Conservation (phyloP, 2,888 invertebrate genomes). For the Synanthedon formicaeformis region DNA sequence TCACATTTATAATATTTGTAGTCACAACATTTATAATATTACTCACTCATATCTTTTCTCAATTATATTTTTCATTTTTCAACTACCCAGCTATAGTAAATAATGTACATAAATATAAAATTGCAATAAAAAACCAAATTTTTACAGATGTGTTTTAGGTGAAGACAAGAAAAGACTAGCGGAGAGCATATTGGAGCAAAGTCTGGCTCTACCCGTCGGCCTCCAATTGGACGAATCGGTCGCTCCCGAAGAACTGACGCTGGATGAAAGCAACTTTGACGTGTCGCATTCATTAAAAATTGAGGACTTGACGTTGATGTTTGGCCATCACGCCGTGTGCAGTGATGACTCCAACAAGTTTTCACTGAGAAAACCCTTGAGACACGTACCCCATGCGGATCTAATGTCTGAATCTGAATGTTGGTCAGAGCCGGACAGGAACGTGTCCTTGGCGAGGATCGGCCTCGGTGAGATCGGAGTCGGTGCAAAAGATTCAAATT, state of each 20-base stretch:
- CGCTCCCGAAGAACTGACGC: slow-evolving; percentile 53
- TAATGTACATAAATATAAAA: background rate
- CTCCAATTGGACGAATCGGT: slow-evolving; percentile 59
- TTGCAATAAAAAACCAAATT: slow-evolving; percentile 1
- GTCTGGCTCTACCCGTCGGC: slow-evolving; percentile 58
- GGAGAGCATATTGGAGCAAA: slow-evolving; percentile 62
- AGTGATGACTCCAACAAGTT: slow-evolving; percentile 31
- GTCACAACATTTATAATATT: too few relatives aligned
- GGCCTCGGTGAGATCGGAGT: slow-evolving; percentile 65
- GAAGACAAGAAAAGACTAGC: slow-evolving; percentile 62
- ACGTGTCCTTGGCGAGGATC: slow-evolving; percentile 83
- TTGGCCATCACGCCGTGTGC: slow-evolving; percentile 54
- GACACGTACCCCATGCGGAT: slow-evolving; percentile 43
- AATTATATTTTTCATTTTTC: background rate
- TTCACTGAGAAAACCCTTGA: slow-evolving; percentile 24
- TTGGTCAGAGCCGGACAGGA: slow-evolving; percentile 89
- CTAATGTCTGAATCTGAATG: slow-evolving; percentile 79
- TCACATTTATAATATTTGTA: too few relatives aligned
- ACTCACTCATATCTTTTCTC: too few relatives aligned
- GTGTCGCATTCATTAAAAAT: slow-evolving; percentile 54
- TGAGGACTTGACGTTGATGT: slow-evolving; percentile 60
- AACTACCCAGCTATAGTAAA: background rate
- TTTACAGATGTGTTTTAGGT: slow-evolving; percentile 55
- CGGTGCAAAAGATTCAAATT: slow-evolving; percentile 27
- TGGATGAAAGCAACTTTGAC: slow-evolving; percentile 58